A percentile compares a stretch with the other conserved stretches of the same genome.
Evolutionary conservation across 2,113 vertebrate genomes (phyloP).

Genomic region (Pluvianellus socialis): DNA sequence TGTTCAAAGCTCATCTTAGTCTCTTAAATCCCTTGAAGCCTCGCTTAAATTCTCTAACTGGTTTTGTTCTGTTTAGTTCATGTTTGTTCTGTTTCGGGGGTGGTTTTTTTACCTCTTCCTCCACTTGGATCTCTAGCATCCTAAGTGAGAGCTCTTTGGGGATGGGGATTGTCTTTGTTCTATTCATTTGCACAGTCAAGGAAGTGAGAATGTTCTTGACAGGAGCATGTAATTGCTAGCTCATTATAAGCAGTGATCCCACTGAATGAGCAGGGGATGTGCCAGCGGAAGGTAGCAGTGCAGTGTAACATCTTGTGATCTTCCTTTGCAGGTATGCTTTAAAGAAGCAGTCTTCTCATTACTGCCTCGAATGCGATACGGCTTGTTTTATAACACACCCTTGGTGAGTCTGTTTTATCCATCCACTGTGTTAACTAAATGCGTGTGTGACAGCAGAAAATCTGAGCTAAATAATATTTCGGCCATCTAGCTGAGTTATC

Average conservation of each 20-base stretch:
- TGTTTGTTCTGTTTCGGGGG: background rate
- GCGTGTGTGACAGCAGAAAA: background rate
- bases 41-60: background rate
- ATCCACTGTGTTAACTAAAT: background rate
- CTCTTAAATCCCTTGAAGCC: background rate
- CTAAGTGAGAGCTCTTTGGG: background rate
- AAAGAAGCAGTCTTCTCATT: conserved; percentile 91
- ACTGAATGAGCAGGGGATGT: background rate
- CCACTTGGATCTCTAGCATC: background rate
- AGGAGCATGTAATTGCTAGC: background rate
- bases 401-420: conserved; percentile 79
- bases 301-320: background rate
- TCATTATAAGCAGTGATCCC: background rate
- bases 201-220: background rate
- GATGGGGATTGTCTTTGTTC: background rate
- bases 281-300: background rate
- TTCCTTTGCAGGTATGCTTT: conserved; percentile 88
- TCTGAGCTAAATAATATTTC: background rate
- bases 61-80: background rate
- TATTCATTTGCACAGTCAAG: background rate
- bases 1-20: background rate
- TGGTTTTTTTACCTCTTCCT: background rate
- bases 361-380: conserved; percentile 94
- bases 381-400: conserved; percentile 96
- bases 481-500: background rate